phyloP scores from a whole-genome alignment of 1,140 invertebrate genomes.

The Drosophila kurseongensis region DNA sequence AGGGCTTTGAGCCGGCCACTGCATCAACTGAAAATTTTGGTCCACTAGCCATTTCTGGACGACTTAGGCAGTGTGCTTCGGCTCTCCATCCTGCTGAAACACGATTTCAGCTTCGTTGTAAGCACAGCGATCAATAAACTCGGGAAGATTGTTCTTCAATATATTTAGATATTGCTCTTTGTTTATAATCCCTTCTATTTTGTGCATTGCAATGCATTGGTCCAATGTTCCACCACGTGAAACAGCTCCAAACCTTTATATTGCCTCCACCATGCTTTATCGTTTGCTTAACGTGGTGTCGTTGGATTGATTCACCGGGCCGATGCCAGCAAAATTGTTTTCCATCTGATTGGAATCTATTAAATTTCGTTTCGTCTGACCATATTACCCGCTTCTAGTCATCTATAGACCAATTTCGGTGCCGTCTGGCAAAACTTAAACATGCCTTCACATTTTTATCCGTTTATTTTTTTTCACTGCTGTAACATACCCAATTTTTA shows the following conservation, averaged over 20 bases:
- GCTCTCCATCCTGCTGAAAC: slow-evolving; percentile 4
- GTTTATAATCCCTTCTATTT: too few species aligned
- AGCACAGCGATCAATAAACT: neutral
- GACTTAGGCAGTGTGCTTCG: slow-evolving; percentile 8
- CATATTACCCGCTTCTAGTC: too few species aligned
- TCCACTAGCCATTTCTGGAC: slow-evolving; percentile 4
- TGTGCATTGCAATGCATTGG: neutral
- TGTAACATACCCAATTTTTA: too few species aligned
- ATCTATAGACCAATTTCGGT: too few species aligned
- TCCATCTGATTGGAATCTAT: too few species aligned
- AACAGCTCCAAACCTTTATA: slow-evolving; percentile 10
- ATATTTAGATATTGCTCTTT: too few species aligned
- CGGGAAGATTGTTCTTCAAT: too few species aligned
- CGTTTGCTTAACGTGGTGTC: neutral
- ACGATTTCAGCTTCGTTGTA: neutral
- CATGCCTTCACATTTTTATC: too few species aligned
- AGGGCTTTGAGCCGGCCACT: slow-evolving; percentile 8
- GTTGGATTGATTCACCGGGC: neutral
- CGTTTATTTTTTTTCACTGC: too few species aligned
- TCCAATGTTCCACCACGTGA: slow-evolving; percentile 9
- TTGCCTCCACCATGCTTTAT: slow-evolving; percentile 5
- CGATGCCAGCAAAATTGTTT: too few species aligned
- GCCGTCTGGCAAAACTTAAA: too few species aligned
- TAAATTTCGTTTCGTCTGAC: too few species aligned
- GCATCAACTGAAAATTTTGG: slow-evolving; percentile 9